Conservation (phyloP, 2,888 invertebrate species). For the Ctena decussata region DNA sequence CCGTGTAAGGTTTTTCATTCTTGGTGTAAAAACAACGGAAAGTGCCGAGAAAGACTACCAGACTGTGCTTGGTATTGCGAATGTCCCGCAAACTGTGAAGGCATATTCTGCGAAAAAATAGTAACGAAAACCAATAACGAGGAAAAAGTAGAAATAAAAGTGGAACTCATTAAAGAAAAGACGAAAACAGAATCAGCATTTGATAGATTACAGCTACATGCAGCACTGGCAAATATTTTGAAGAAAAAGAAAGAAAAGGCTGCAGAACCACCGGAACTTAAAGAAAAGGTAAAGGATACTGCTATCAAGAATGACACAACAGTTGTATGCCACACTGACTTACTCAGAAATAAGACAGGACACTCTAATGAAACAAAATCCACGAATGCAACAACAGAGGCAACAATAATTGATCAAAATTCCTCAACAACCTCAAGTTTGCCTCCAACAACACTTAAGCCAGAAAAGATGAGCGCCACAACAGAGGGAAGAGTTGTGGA, state of each 20-base stretch:
- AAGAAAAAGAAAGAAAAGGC: background rate
- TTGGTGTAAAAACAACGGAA: slow-evolving; percentile 61
- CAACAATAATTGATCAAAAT: too few relatives aligned
- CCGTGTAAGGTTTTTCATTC: slow-evolving; percentile 58
- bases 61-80: slow-evolving; percentile 66
- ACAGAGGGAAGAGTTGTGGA: too few relatives aligned
- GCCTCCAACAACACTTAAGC: too few relatives aligned
- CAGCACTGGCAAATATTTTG: slow-evolving; percentile 37
- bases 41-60: slow-evolving; percentile 48
- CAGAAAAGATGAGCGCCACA: too few relatives aligned
- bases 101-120: slow-evolving; percentile 62
- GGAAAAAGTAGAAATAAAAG: slow-evolving; percentile 10
- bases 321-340: background rate
- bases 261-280: background rate
- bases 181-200: slow-evolving; percentile 31
- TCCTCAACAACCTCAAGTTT: too few relatives aligned
- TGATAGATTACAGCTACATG: slow-evolving; percentile 35
- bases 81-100: slow-evolving; percentile 62
- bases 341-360: background rate
- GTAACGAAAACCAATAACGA: slow-evolving; percentile 9
- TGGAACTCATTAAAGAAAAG: slow-evolving; percentile 26
- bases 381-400: background rate
- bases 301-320: background rate
- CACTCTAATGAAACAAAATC: background rate
- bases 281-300: background rate